Evolutionary conservation across 2,797 vertebrate genomes (phyloP), one percentile per base, ranked within the genome.

Genomic region (Epinephelus coioides): DNA sequence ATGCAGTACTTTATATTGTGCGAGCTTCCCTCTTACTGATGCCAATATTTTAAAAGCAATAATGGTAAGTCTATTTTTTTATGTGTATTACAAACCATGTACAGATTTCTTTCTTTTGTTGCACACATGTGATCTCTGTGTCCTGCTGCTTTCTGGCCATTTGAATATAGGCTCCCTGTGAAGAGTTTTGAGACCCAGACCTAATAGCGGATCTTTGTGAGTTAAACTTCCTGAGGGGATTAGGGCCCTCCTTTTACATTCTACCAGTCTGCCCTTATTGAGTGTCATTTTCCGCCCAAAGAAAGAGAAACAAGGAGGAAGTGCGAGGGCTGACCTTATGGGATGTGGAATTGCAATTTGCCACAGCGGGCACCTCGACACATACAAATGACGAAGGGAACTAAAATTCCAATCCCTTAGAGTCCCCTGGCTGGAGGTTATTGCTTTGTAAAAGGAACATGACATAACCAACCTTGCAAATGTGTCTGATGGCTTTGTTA

Each of bases 401-500:
- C 79, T 89, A 89, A 88, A 91, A 92, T 89, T 91, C 79, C 86
- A 92, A 90, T 88, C 85, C 90, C 90, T 91, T 82, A 75, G 90
- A 89, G 91, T 93, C 85, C 67, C 69, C 44, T 89, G 12, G 88
- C 91, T 92, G 81, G 83, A 91, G 89, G 89, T 85, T 94, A 90
- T 89, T 90, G 86, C 90, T 90, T 91, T 91, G 90, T 90, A 87
- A 93, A 89, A 91, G 83, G 89, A 91, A 92, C 85, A 91, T 93
- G 91, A 93, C 90, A 93, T 93, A 93, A 93, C 89, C 88, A 91
- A 88, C 92, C 91, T 92, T 92, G 90, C 89, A 92, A 93, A 93
- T 93, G 88, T 91, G 88, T 91, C 89, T 92, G 89, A 92, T 94
- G 91, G 87, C 80, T 91, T 91, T 93, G 89, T 93, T 92, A 89